Evolutionary conservation across 1,140 invertebrate genomes (phyloP), one percentile per base, ranked within the genome.

Genomic region (Zophobas morio): DNA sequence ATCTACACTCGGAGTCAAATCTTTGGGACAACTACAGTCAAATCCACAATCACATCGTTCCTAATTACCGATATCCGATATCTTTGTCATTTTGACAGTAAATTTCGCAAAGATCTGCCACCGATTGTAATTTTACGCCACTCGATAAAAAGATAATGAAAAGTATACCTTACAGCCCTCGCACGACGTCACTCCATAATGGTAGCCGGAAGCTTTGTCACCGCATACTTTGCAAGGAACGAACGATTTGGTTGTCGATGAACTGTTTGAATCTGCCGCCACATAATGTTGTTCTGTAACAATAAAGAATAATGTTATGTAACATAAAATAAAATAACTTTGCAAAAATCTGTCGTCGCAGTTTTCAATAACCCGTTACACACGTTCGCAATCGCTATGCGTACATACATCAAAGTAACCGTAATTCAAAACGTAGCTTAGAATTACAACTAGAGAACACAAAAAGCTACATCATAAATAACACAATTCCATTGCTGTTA

Each of bases 171-270:
- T 99, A 90, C 98, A 99, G 84, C 98, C 98, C 90, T 99, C 98
- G 88, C 98, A 99, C 73, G 97, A 98, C 83, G 99, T 98, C 78
- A 99, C 98, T 39, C 98, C 98, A 92, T 99, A 99, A 88, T 99
- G 98, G 88, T 99, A 99, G 36, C 98, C 98, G 70, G 96, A 98
- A 56, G 98, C 98, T 87, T 99, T 99, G 89, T 99, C 98, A 37
- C 98, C 98, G 88, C 98, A 99, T n/a, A 99, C 98, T 83, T 98
- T 94, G 87, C 98, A 99, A 42, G 96, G 94, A 79, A 97, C 94
- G 87, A 96, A 97, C 56, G 94, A 93, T 86, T 96, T 97, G 76
- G 90, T 90, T 3, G 92, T 90, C 60, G 91, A 91, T 82, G 91
- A 84, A 80, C 85, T 93, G 84, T 94, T 94, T 46, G 93, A 94